Base-by-base conservation (phyloP, 2,888 invertebrate genomes). In the Dynastes hyllus region DNA sequence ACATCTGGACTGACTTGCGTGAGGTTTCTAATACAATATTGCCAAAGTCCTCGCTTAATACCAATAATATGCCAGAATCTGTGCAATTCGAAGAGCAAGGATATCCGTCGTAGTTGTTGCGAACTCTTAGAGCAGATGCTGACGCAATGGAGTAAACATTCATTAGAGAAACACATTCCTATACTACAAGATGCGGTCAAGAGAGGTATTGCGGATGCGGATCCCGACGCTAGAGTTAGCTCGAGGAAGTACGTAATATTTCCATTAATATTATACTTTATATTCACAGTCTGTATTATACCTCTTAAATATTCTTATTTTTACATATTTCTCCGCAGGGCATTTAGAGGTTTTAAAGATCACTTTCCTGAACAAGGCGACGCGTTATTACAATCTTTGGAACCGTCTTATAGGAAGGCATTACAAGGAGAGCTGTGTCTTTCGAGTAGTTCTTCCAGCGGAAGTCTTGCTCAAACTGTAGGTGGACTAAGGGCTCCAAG, bases 331-430 rank as follows among this genome's bases (percentile, higher is more conserved):
- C 27, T 53, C 80, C 70, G 51, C 79, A 96, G 97, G 86, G 96
- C 97, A n/a, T 98, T 94, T 89, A 95, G 95, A 93, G 94, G 94
- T 16, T 98, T 97, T 90, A 93, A 95, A 76, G 94, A 95, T 1
- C 96, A 97, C 87, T 98, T 98, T 90, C 96, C 97, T 0, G 95
- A 95, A 1, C 94, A 96, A 84, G 98, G 98, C 0, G 98, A 98
- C 81, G 91, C 92, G 37, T 90, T 99, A 82, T 92, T 98, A 84
- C 92, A 94, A 77, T 93, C 94, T 0, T 91, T 99, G 71, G 99
- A 99, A 87, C 92, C 94, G 1, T 93, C 91, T 71, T 94, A 95
- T 86, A 92, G 94, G 87, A 91, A 93, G 82, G 92, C 93, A 79
- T 87, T 95, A 50, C 88, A 89, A 83, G 88, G 88, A 1, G 89